Evolutionary conservation across 2,888 invertebrate species (phyloP), one percentile per base, ranked within the genome.

Genomic region (Mechanitis messenoides): DNA sequence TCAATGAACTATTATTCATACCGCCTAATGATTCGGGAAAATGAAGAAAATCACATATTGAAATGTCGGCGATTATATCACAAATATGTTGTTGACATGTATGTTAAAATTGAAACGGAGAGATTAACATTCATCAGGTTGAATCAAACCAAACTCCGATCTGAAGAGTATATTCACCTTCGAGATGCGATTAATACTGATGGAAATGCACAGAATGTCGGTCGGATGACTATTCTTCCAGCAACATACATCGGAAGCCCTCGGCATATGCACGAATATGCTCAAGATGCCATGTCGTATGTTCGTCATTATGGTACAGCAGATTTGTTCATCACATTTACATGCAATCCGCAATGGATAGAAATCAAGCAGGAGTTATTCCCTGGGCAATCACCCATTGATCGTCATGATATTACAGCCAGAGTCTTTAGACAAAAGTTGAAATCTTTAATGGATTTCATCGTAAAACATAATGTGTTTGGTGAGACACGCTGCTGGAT

Each of bases 261-360:
- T 1, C 68, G 72, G 0, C 68, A 11, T 76, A 68, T 70, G 68
- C 69, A 71, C 1, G 71, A 72, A 69, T 70, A 71, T 54, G 66
- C 69, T 60, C 69, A 73, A 62, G 71, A 74, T 61, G 72, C 71
- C 4, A 70, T 77, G 71, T 63, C 74, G 9, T 77, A 76, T 68
- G 77, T 77, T 28, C 71, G 76, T 45, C 64, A 75, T 65, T 75
- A 77, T 69, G 74, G 78, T 12, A 65, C 66, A 45, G 68, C 74
- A 63, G 73, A 75, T 63, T 59, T 71, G 5, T 71, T 71, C 45
- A 68, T 72, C 12, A 72, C 70, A 59, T 69, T 47, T 45, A 70
- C 69, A 67, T 71, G 70, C 65, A 71, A 74, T 69, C 71, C 72
- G 1, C 31, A 70, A 12, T 76, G 74, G 73, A 61, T 28, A 59